A percentile compares a stretch with the other conserved stretches of the same genome.
phyloP scores from a whole-genome alignment of 2,113 vertebrate genomes.

The Acanthochromis polyacanthus region DNA sequence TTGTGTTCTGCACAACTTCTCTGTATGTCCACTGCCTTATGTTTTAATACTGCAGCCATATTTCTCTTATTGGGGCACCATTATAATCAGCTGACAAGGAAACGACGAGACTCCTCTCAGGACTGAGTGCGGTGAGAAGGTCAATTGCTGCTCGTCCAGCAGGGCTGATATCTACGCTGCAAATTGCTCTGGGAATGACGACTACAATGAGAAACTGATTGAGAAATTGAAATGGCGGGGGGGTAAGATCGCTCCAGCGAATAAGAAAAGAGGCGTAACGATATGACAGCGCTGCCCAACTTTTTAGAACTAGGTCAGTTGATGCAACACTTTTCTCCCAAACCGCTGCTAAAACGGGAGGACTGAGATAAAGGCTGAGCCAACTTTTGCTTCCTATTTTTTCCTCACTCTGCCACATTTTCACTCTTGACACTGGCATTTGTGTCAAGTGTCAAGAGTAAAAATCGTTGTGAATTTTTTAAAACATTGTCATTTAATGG shows the following conservation, averaged over 20 bases:
- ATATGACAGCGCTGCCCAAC: constrained; percentile 1
- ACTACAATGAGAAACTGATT: constrained; percentile 3
- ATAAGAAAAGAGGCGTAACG: not conserved
- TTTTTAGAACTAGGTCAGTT: constrained; percentile 45
- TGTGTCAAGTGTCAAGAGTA: not conserved
- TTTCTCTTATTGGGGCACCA: no score
- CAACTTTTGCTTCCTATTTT: constrained; percentile 10
- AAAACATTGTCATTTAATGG: not conserved
- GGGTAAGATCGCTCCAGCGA: not conserved
- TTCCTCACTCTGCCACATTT: constrained; percentile 1
- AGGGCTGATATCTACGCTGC: not conserved
- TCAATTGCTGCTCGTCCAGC: constrained; percentile 22
- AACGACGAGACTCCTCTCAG: not conserved
- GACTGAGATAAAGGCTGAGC: not conserved
- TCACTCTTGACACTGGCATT: constrained; percentile 15
- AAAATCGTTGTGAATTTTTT: constrained; percentile 3
- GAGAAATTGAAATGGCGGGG: constrained; percentile 1
- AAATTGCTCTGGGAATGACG: not conserved
- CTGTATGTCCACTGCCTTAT: not conserved
- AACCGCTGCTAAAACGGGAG: not conserved
- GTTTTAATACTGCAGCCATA: not conserved
- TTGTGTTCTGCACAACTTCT: not conserved
- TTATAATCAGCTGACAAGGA: not conserved
- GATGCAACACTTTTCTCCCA: constrained; percentile 13
- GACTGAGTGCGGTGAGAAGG: not conserved